These are phyloP conservation scores for Coenonympha arcania DNA, from an alignment of 2,888 invertebrate species.

Conservation along the genomic window DNA sequence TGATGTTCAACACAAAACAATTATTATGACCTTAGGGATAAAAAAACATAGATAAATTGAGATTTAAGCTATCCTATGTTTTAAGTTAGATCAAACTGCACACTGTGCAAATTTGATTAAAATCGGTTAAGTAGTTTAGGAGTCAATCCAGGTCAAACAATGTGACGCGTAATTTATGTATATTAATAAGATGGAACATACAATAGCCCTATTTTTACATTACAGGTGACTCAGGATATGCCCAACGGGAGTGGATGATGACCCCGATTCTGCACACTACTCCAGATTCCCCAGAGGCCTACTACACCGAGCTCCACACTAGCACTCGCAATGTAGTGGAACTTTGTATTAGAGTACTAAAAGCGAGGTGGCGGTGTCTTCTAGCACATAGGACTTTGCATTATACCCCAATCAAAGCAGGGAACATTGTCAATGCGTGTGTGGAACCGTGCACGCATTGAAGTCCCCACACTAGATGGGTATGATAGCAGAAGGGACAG, in stretches of 20 bases:
- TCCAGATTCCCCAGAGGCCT: neutral
- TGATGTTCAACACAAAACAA: no score
- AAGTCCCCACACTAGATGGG: neutral
- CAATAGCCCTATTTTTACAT: neutral
- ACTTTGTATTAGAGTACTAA: neutral
- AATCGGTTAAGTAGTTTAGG: no score
- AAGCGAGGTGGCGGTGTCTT: neutral
- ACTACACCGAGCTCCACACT: neutral
- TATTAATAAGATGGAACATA: no score
- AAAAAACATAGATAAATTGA: no score
- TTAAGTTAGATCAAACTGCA: no score
- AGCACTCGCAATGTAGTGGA: neutral
- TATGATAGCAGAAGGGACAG: neutral
- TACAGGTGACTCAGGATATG: neutral
- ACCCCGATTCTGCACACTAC: neutral
- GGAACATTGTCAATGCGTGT: neutral
- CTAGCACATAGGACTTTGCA: neutral
- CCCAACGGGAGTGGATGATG: neutral
- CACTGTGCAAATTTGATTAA: no score
- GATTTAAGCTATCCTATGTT: neutral
- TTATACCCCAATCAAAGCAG: neutral
- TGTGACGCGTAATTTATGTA: no score
- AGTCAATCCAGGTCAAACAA: no score
- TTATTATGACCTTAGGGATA: no score
- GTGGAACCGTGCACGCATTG: neutral